These are phyloP conservation scores for Doris montereyensis DNA, from an alignment of 2,888 invertebrate genomes.

Conservation along the genomic window DNA sequence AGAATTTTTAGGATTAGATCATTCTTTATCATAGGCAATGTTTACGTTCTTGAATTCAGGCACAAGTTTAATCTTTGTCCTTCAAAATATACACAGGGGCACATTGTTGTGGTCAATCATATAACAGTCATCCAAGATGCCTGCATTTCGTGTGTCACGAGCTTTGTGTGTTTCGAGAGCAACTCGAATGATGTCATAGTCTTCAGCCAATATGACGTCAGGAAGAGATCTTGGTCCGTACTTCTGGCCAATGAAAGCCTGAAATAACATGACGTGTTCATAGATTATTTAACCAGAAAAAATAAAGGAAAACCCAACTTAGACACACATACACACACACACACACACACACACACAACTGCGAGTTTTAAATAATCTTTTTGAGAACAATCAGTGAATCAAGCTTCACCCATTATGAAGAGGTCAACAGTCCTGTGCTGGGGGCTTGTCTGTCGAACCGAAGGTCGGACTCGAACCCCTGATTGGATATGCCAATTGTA, in stretches of 20 bases:
- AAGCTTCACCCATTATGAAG: too few species aligned
- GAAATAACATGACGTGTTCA: slow-evolving; percentile 5
- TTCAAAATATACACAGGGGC: slow-evolving; percentile 61
- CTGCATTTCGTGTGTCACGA: slow-evolving; percentile 60
- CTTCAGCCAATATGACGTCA: slow-evolving; percentile 56
- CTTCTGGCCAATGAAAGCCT: slow-evolving; percentile 68
- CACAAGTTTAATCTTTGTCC: slow-evolving; percentile 40
- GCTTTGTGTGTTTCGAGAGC: slow-evolving; percentile 60
- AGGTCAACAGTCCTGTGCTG: too few species aligned
- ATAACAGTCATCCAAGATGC: slow-evolving; percentile 66
- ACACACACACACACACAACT: too few species aligned
- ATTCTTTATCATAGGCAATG: too few species aligned
- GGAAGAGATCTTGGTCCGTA: slow-evolving; percentile 64
- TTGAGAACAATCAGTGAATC: too few species aligned
- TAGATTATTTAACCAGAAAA: not conserved
- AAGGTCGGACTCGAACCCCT: too few species aligned
- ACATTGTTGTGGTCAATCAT: slow-evolving; percentile 63
- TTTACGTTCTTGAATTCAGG: slow-evolving; percentile 50
- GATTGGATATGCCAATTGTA: too few species aligned
- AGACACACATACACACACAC: too few species aligned
- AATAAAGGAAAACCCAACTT: not conserved
- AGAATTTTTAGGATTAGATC: too few species aligned
- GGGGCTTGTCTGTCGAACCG: too few species aligned
- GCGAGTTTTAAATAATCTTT: too few species aligned
- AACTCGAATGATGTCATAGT: slow-evolving; percentile 59